phyloP scores from a whole-genome alignment of 2,797 vertebrate genomes.

The Danio albolineatus region DNA sequence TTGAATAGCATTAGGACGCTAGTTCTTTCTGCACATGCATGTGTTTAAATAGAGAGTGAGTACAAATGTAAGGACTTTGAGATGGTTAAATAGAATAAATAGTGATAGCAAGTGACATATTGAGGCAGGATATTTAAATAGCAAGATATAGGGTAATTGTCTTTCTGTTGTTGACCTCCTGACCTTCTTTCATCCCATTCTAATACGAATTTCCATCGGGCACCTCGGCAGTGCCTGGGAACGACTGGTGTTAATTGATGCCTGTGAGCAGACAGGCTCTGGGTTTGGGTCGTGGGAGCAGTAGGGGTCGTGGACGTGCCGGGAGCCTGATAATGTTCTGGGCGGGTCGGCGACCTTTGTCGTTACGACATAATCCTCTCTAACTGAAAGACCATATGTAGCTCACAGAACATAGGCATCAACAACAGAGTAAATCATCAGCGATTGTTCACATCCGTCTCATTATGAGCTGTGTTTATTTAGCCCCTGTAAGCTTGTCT shows the following conservation, averaged over 20 bases:
- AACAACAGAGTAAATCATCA: conserved; percentile 78
- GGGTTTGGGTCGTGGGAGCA: conserved; percentile 78
- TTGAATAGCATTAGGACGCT: neutral
- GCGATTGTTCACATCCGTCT: conserved; percentile 75
- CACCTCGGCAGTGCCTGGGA: conserved; percentile 45
- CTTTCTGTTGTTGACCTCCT: conserved; percentile 41
- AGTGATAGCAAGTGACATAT: neutral
- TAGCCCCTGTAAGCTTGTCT: conserved; percentile 68
- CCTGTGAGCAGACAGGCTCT: conserved; percentile 44
- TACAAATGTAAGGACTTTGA: neutral
- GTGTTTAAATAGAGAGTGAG: neutral
- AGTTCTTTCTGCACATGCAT: neutral
- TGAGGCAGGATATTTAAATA: conserved; percentile 34
- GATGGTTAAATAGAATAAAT: conserved; percentile 18
- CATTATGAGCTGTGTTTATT: conserved; percentile 78
- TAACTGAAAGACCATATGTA: conserved; percentile 74
- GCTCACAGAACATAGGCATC: conserved; percentile 69
- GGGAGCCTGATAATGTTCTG: conserved; percentile 73
- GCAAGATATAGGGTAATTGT: conserved; percentile 34
- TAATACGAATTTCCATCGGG: conserved; percentile 16
- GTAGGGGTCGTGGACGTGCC: conserved; percentile 72
- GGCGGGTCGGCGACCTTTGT: conserved; percentile 78
- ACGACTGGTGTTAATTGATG: conserved; percentile 58
- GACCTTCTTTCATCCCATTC: conserved; percentile 47
- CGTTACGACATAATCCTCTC: conserved; percentile 70